Evolutionary conservation across 2,888 invertebrate species (phyloP).

Genomic region (Flexamia atlantica): DNA sequence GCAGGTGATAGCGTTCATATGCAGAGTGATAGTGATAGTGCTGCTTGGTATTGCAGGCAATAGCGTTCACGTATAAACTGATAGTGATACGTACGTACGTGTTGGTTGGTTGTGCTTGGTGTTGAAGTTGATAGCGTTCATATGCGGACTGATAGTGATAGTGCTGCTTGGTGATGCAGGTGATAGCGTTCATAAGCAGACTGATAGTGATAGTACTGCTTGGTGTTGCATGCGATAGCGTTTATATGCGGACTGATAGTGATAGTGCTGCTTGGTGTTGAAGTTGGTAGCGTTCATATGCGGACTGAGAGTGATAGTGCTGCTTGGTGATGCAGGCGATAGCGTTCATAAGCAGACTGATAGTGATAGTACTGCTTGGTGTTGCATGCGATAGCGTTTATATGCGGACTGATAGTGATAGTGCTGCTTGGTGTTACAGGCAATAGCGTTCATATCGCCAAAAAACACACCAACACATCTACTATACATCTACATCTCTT

Average conservation of each 20-base stretch:
- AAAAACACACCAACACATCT: no score
- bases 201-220: slow-evolving; percentile 81
- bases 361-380: slow-evolving; percentile 90
- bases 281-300: slow-evolving; percentile 98
- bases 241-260: slow-evolving; percentile 97
- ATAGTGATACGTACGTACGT: no score
- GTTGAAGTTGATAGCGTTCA: slow-evolving; percentile 94
- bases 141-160: slow-evolving; percentile 96
- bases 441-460: no score
- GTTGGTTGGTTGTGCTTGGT: no score
- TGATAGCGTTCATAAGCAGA: slow-evolving; percentile 97
- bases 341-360: slow-evolving; percentile 96
- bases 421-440: no score
- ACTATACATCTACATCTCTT: no score
- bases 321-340: slow-evolving; percentile 86
- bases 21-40: slow-evolving; percentile 92
- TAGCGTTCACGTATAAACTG: slow-evolving; percentile 96
- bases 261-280: slow-evolving; percentile 93
- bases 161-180: slow-evolving; percentile 85
- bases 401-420: slow-evolving; percentile 95
- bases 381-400: slow-evolving; percentile 86
- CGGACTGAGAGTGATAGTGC: slow-evolving; percentile 91
- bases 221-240: slow-evolving; percentile 80
- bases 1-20: slow-evolving; percentile 94
- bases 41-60: slow-evolving; percentile 71